A percentile compares a stretch with the other conserved stretches of the same genome.
phyloP scores from a whole-genome alignment of 2,888 invertebrate species.

The Mythimna pallens region DNA sequence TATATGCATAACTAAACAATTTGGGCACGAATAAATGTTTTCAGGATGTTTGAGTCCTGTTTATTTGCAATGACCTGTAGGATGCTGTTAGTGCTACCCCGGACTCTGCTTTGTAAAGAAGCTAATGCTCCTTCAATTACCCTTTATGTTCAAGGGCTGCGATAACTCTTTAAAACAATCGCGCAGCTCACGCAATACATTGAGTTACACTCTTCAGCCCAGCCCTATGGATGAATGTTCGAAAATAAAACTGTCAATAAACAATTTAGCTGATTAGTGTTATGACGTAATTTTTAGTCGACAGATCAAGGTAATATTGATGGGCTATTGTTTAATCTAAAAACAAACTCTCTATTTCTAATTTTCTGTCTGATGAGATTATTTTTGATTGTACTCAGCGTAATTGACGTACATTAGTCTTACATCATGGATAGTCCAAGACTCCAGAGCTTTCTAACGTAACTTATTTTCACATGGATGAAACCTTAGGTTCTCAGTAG shows the following conservation, averaged over 20 bases:
- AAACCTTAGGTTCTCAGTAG: too few relatives aligned
- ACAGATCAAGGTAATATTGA: conserved; percentile 5
- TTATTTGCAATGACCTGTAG: too few relatives aligned
- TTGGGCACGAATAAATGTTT: too few relatives aligned
- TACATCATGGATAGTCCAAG: too few relatives aligned
- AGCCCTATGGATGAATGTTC: background rate
- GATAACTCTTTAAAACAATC: background rate
- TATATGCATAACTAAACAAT: too few relatives aligned
- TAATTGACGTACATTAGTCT: background rate
- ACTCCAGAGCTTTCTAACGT: too few relatives aligned
- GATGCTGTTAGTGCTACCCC: too few relatives aligned
- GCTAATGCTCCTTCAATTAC: too few relatives aligned
- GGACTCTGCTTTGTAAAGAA: too few relatives aligned
- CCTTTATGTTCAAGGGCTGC: too few relatives aligned
- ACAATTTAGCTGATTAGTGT: background rate
- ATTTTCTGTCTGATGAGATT: background rate
- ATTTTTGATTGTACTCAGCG: background rate
- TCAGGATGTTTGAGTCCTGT: too few relatives aligned
- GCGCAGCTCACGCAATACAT: background rate
- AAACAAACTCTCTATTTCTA: background rate
- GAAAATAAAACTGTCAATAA: conserved; percentile 17
- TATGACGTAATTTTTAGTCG: conserved; percentile 3
- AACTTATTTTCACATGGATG: too few relatives aligned
- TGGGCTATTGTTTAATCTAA: conserved; percentile 15
- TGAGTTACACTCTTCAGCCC: background rate